Evolutionary conservation across 2,888 invertebrate genomes (phyloP), one percentile per base, ranked within the genome.

Genomic region (Thereva nobilitata): DNA sequence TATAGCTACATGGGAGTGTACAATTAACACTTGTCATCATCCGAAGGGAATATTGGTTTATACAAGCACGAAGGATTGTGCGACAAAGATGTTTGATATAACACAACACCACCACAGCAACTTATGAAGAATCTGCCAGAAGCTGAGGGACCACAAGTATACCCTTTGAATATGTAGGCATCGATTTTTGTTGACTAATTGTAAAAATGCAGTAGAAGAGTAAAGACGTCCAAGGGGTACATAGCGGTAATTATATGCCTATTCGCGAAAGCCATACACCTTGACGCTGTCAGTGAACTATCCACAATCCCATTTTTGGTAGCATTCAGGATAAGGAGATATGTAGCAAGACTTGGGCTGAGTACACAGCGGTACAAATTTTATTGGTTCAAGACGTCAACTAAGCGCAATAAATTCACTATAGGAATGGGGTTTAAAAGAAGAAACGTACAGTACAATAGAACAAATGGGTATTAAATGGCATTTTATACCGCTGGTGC

Each of bases 401-500:
- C 5, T 4, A 37, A 5, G 8, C 8, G 8, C 9, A 38, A 53
- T 7, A 34, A 53, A 38, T 4, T 53, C 8, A 34, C 6, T 37
- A 8, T 3, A 1, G 38, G 8, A 12, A 50, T 4, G 1, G 23
- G 23, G 3, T 8, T 34, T 5, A n/a, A 7, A 1, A 12, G n/a
- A n/a, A n/a, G n/a, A n/a, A n/a, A n/a, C 8, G 5, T 4, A 2
- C 12, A 8, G n/a, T 8, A 8, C 50, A 50, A 3, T 23, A 50
- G 12, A 50, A 42, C 42, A 42, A 42, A 7, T 42, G 10, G 50
- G 35, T 8, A 23, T 50, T 1, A 8, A 50, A 12, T 78, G 76
- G 76, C 68, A 74, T 38, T 78, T 76, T 45, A 75, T 71, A 41
- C 75, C 75, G 3, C 73, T 75, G 3, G 53, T 5, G 66, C 74